phyloP scores from a whole-genome alignment of 37 sponge, comb jelly and placozoan species.

The Ianthella basta region DNA sequence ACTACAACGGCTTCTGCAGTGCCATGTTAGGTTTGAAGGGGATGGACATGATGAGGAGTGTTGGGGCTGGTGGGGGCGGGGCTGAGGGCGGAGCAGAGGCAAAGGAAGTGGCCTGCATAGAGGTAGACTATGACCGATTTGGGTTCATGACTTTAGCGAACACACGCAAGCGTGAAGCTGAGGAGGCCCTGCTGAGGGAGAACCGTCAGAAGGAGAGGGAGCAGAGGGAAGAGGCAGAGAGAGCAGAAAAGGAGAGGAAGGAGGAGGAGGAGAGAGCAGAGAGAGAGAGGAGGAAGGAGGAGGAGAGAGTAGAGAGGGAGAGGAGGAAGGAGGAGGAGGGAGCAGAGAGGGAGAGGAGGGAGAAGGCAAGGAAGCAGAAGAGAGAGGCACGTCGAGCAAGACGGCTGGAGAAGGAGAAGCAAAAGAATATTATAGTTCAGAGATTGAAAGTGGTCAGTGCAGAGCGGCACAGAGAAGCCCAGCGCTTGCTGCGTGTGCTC shows the following conservation, averaged over 20 bases:
- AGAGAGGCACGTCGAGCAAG: conserved; percentile 31
- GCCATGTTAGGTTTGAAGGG: conserved; percentile 81
- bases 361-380: conserved; percentile 13
- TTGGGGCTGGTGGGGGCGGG: too few species aligned
- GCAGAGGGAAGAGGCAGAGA: conserved; percentile 41
- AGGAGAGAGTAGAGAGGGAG: too few species aligned
- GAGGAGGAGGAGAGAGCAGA: conserved; percentile 38
- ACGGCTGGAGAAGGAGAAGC: conserved; percentile 15
- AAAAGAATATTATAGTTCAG: conserved; percentile 38
- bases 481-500: conserved; percentile 70
- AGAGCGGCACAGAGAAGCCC: conserved; percentile 72
- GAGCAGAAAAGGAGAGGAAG: conserved; percentile 46
- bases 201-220: background rate
- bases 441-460: conserved; percentile 58
- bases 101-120: conserved; percentile 46
- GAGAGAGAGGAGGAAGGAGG: conserved; percentile 6
- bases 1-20: conserved; percentile 77
- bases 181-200: conserved; percentile 39
- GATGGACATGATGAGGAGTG: conserved; percentile 68
- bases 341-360: too few species aligned
- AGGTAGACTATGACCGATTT: conserved; percentile 66
- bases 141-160: conserved; percentile 60
- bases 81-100: conserved; percentile 36
- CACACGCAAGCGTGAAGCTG: conserved; percentile 62
- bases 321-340: too few species aligned